These are phyloP conservation scores for Agelaius tricolor DNA, from an alignment of 2,113 vertebrate species.

Conservation along the genomic window DNA sequence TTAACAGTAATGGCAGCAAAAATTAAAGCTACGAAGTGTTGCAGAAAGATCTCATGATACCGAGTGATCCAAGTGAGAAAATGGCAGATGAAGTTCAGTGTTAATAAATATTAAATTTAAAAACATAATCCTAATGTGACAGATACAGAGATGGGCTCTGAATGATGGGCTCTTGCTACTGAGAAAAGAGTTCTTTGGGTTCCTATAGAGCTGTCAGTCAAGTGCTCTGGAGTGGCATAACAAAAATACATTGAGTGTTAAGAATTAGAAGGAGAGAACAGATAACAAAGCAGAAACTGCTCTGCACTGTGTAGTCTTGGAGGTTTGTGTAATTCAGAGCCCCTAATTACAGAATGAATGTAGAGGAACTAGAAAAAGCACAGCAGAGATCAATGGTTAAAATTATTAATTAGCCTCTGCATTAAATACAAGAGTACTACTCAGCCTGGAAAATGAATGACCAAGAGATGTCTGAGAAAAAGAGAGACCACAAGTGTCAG, in stretches of 20 bases:
- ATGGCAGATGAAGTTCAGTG: neutral
- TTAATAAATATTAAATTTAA: neutral
- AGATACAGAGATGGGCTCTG: neutral
- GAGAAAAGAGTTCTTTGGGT: neutral
- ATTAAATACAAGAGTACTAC: neutral
- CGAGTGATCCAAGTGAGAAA: neutral
- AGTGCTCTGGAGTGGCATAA: neutral
- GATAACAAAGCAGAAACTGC: neutral
- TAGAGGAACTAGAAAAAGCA: neutral
- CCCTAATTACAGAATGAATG: neutral
- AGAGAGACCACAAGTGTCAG: neutral
- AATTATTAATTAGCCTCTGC: neutral
- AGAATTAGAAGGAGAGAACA: neutral
- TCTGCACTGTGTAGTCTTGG: neutral
- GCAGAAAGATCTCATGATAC: neutral
- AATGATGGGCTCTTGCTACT: neutral
- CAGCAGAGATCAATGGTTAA: neutral
- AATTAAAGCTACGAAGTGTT: neutral
- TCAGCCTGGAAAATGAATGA: neutral
- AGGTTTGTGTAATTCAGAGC: neutral
- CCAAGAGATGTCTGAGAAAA: fast-evolving
- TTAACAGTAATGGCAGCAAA: neutral
- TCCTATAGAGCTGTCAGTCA: neutral
- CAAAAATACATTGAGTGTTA: neutral
- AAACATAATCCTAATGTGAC: neutral